Conservation (phyloP, 2,888 invertebrate genomes). For the Thymelicus acteon region DNA sequence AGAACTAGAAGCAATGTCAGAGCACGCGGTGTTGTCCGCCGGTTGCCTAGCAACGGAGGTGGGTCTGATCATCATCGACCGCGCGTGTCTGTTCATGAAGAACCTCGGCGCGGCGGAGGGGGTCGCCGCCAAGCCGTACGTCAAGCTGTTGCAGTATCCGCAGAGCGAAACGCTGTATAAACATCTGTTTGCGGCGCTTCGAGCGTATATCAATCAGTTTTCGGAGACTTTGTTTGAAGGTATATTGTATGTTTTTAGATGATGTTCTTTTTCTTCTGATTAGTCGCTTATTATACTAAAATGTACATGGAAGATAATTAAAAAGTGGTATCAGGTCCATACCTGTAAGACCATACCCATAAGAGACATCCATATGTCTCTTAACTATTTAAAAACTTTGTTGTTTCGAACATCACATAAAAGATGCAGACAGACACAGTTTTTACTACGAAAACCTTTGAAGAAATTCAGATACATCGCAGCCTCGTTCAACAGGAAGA, state of each 20-base stretch:
- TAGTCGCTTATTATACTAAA: too few species aligned
- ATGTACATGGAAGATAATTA: too few species aligned
- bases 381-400: too few species aligned
- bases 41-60: slow-evolving; percentile 93
- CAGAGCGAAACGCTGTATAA: slow-evolving; percentile 96
- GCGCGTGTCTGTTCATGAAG: slow-evolving; percentile 93
- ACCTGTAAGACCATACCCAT: too few species aligned
- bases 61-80: slow-evolving; percentile 94
- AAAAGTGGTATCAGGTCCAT: too few species aligned
- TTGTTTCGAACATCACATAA: too few species aligned
- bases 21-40: slow-evolving; percentile 72
- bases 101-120: slow-evolving; percentile 92
- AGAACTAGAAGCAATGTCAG: slow-evolving; percentile 76
- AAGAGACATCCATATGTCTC: too few species aligned
- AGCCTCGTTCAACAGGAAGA: too few species aligned
- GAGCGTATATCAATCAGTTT: slow-evolving; percentile 96
- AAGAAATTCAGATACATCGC: too few species aligned
- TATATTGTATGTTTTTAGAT: slow-evolving; percentile 49
- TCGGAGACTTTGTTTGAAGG: slow-evolving; percentile 93
- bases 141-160: slow-evolving; percentile 93
- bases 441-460: too few species aligned
- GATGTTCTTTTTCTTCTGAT: too few species aligned
- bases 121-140: slow-evolving; percentile 92
- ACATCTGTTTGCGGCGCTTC: slow-evolving; percentile 95
- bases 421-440: too few species aligned